Base-by-base conservation (phyloP, 1,140 invertebrate species). In the Drosophila lowei region DNA sequence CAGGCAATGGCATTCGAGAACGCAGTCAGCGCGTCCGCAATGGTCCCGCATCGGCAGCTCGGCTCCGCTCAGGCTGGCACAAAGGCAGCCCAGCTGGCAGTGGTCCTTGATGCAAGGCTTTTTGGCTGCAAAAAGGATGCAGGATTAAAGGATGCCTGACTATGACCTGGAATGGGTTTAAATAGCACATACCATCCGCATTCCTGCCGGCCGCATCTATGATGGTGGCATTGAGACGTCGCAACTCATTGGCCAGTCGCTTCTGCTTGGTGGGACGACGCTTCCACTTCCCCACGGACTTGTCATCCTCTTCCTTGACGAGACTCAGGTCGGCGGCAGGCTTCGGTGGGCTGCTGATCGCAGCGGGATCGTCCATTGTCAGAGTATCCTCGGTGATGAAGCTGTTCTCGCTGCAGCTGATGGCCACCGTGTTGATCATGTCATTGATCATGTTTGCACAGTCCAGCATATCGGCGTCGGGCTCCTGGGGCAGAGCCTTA, bases 391-490 rank as follows among this genome's bases (percentile, higher is more conserved):
- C 48, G 16, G 57, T 83, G 0, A 90, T 79, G 16, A 91, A 90
- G 2, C 84, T 89, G 23, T 90, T 90, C 28, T 91, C 90, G 54
- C 89, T 90, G 66, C 88, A 88, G 38, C 90, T 90, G 6, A 91
- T 90, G 34, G 90, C 90, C n/a, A 91, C 90, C 3, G 84, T 85
- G 52, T 91, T 90, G 11, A 91, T 91, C 85, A 91, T 90, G 6
- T 90, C 89, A 15, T 64, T 78, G 4, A 91, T 68, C 58, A 91
- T 63, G 30, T 91, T 78, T 6, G 90, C 90, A 46, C 89, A 90
- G 11, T 50, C 74, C 8, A 77, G 41, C 2, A 23, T 15, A 6
- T 58, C 68, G 0, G 42, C 2, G 65, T 81, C 48, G 0, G 83
- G 43, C 6, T 23, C 2, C 1, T 3, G 1, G 0, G 56, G 28